Conservation (phyloP, 2,888 invertebrate species). For the Drosophila acutilabella region DNA sequence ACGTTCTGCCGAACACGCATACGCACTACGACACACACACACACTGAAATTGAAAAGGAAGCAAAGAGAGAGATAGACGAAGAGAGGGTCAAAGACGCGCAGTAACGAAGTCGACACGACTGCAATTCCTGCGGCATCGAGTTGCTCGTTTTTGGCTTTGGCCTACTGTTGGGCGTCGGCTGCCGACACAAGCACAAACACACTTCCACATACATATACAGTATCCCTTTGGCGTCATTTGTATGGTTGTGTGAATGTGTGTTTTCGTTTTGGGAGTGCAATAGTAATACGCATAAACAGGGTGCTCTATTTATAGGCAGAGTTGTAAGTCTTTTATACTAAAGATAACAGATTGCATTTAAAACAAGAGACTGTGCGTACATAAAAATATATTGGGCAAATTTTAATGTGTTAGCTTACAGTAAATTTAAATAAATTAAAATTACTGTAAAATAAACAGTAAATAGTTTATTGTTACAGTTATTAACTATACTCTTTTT, state of each 20-base stretch:
- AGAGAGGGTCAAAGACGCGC: not conserved
- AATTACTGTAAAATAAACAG: too few relatives aligned
- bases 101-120: constrained; percentile 17
- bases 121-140: constrained; percentile 45
- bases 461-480: too few relatives aligned
- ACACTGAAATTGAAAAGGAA: not conserved
- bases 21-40: constrained; percentile 16
- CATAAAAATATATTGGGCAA: too few relatives aligned
- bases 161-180: constrained; percentile 65
- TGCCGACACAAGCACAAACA: constrained; percentile 15
- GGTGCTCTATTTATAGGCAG: constrained; percentile 20
- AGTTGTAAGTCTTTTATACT: too few relatives aligned
- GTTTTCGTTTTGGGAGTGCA: constrained; percentile 27
- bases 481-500: too few relatives aligned
- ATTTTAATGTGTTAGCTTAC: too few relatives aligned
- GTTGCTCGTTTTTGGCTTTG: constrained; percentile 53
- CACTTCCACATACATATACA: constrained; percentile 6
- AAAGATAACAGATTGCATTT: too few relatives aligned
- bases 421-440: too few relatives aligned
- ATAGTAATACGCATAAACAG: constrained; percentile 31
- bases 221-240: constrained; percentile 14
- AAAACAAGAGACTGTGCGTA: too few relatives aligned
- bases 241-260: constrained; percentile 7
- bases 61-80: too few relatives aligned
- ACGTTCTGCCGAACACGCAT: constrained; percentile 31